A percentile compares a stretch with the other conserved stretches of the same genome.
phyloP scores from a whole-genome alignment of 2,797 vertebrate species.

The Diplodus puntazzo region DNA sequence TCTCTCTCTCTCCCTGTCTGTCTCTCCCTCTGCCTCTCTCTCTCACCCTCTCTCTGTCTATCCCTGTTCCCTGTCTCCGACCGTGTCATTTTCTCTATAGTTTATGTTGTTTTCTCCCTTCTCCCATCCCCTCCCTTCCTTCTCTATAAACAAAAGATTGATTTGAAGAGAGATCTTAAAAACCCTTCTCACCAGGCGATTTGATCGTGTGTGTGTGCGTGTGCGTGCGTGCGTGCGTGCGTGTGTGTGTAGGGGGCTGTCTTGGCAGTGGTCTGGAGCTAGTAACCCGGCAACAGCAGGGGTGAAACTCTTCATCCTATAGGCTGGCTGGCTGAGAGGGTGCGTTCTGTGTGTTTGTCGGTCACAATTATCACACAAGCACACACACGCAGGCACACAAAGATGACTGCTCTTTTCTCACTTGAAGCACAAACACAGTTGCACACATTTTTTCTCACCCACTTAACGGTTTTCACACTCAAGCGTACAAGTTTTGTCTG shows the following conservation, averaged over 20 bases:
- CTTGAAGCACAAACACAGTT: slow-evolving; percentile 40
- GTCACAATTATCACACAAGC: slow-evolving; percentile 35
- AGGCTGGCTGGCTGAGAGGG: slow-evolving; percentile 72
- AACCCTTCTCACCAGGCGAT: slow-evolving; percentile 45
- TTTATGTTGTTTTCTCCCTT: slow-evolving; percentile 43
- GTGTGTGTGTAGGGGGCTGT: slow-evolving; percentile 23
- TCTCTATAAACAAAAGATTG: slow-evolving; percentile 71
- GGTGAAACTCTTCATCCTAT: slow-evolving; percentile 76
- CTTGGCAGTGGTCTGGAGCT: slow-evolving; percentile 71
- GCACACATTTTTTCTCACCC: slow-evolving; percentile 41
- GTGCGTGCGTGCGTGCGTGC: slow-evolving; percentile 28
- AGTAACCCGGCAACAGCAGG: slow-evolving; percentile 82
- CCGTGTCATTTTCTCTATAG: slow-evolving; percentile 37
- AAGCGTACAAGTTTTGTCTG: neutral
- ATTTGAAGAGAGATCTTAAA: slow-evolving; percentile 73
- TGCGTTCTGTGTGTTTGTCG: slow-evolving; percentile 37
- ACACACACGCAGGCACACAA: slow-evolving; percentile 2
- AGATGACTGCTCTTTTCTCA: slow-evolving; percentile 40
- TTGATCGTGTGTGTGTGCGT: slow-evolving; percentile 46
- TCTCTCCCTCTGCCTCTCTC: neutral
- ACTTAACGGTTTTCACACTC: slow-evolving; percentile 24
- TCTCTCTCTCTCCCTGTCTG: slow-evolving; percentile 3
- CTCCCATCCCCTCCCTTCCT: neutral
- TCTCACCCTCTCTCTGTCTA: neutral
- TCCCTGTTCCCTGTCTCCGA: slow-evolving; percentile 16